These are phyloP conservation scores for Drosophila aff. DNA, from an alignment of 1,140 invertebrate species.

Conservation along the genomic window DNA sequence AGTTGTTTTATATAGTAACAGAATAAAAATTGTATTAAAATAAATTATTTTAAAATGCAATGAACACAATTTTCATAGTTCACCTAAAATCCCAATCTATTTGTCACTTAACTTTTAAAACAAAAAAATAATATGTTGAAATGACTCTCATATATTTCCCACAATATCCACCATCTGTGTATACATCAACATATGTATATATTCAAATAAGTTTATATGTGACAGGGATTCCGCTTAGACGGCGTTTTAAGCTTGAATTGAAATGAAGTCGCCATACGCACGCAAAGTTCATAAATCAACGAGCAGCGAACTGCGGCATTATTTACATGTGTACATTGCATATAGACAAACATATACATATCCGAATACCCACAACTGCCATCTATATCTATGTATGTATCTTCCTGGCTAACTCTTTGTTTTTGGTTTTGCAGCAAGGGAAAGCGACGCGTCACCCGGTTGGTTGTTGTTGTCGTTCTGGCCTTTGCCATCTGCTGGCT, in stretches of 20 bases:
- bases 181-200: neutral
- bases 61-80: neutral
- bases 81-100: neutral
- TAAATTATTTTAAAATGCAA: neutral
- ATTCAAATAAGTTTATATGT: conserved; percentile 4
- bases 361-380: neutral
- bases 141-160: too few species aligned
- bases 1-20: too few species aligned
- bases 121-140: too few species aligned
- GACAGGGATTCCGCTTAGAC: neutral
- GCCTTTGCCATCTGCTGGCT: conserved; percentile 98
- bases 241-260: conserved; percentile 16
- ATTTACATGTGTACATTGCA: conserved; percentile 38
- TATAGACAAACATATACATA: neutral
- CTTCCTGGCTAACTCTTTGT: conserved; percentile 1
- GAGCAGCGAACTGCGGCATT: conserved; percentile 20
- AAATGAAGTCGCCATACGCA: conserved; percentile 24
- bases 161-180: neutral
- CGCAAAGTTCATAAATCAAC: conserved; percentile 63
- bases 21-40: too few species aligned
- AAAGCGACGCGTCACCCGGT: conserved; percentile 95
- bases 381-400: conserved; percentile 5
- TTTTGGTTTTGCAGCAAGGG: conserved; percentile 87
- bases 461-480: conserved; percentile 97
- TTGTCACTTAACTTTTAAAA: neutral